Conservation (phyloP, 2,797 vertebrate genomes). For the Mormyrus proboscirostris region DNA sequence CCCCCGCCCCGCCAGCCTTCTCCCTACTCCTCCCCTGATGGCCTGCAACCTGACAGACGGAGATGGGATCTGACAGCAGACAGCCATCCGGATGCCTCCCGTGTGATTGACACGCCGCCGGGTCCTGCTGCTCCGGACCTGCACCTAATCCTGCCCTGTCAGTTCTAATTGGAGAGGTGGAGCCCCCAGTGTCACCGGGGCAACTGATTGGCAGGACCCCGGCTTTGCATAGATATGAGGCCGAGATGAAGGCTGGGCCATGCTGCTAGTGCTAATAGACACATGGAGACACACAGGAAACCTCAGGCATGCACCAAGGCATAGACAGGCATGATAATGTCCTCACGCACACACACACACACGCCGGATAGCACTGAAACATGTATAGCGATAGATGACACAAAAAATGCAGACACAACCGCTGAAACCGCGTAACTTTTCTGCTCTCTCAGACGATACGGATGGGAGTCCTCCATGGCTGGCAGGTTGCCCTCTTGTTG, state of each 20-base stretch:
- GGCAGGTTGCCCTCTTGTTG: background rate
- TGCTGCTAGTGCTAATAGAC: conserved; percentile 68
- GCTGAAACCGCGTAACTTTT: background rate
- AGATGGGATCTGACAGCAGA: conserved; percentile 80
- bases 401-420: background rate
- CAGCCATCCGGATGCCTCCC: conserved; percentile 68
- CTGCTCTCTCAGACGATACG: background rate
- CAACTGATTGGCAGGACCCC: conserved; percentile 77
- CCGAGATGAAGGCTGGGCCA: conserved; percentile 38
- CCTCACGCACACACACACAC: conserved; percentile 18
- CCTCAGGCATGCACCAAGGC: conserved; percentile 42
- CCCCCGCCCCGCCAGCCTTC: conserved; percentile 44
- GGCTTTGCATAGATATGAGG: conserved; percentile 80
- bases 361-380: conserved; percentile 14
- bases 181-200: conserved; percentile 69
- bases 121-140: conserved; percentile 66
- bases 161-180: conserved; percentile 80
- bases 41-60: conserved; percentile 68
- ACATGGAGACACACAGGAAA: conserved; percentile 33
- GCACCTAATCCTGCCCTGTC: conserved; percentile 79
- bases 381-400: conserved; percentile 35
- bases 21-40: conserved; percentile 50
- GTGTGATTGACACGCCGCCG: conserved; percentile 74
- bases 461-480: background rate
- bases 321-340: background rate